Conservation (phyloP, 1,140 invertebrate species). For the Trachymyrmex septentrionalis region DNA sequence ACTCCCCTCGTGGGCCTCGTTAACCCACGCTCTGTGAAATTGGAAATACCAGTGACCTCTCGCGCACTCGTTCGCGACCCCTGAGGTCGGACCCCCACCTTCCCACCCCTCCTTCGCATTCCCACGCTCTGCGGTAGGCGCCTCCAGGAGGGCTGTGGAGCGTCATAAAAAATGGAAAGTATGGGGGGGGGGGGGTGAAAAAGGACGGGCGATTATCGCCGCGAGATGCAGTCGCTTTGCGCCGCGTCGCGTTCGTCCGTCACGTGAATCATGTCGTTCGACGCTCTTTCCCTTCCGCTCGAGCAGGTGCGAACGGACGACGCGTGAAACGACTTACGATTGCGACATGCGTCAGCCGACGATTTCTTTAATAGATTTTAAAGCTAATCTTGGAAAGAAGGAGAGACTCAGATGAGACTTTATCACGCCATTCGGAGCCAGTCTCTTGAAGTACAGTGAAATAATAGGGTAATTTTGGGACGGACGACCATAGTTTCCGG, state of each 20-base stretch:
- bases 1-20: constrained; percentile 83
- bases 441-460: constrained; percentile 35
- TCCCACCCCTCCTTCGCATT: constrained; percentile 9
- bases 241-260: background rate
- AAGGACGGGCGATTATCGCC: constrained; percentile 76
- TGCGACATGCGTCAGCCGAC: constrained; percentile 28
- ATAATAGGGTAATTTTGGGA: constrained; percentile 54
- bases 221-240: constrained; percentile 40
- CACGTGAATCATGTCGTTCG: constrained; percentile 68
- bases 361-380: constrained; percentile 59
- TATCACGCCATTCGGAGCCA: constrained; percentile 24
- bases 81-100: too few relatives aligned
- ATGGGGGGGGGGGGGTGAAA: too few relatives aligned
- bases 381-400: background rate
- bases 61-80: constrained; percentile 33
- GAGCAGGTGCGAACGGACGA: constrained; percentile 56
- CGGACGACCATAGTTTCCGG: constrained; percentile 34
- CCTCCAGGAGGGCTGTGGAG: constrained; percentile 40
- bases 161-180: constrained; percentile 74
- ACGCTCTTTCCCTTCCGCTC: constrained; percentile 40
- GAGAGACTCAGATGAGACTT: constrained; percentile 4
- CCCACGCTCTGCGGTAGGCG: constrained; percentile 46
- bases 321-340: constrained; percentile 63
- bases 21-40: constrained; percentile 86
- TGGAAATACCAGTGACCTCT: constrained; percentile 81